Conservation (phyloP, 2,797 vertebrate genomes). For the Gallinago solitaria region DNA sequence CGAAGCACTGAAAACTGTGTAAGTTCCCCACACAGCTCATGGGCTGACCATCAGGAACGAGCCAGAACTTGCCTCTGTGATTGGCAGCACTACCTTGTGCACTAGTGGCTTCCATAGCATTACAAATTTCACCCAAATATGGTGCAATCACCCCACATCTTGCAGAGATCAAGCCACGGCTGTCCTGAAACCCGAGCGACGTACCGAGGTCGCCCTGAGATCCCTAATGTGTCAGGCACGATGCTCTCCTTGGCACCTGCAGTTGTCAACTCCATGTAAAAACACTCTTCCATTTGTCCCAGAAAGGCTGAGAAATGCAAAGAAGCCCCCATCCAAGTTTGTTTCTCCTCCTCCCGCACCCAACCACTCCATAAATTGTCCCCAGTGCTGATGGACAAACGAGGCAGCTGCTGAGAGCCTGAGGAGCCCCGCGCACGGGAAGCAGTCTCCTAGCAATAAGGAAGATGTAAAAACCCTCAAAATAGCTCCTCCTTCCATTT, state of each 20-base stretch:
- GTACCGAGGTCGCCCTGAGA: fast-evolving
- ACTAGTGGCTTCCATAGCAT: background rate
- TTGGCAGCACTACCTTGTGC: background rate
- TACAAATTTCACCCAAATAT: background rate
- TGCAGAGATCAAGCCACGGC: background rate
- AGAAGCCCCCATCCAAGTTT: background rate
- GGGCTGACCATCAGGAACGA: background rate
- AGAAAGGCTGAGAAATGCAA: background rate
- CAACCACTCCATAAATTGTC: background rate
- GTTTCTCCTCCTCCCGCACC: background rate
- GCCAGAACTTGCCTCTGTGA: background rate
- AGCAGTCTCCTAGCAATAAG: slow-evolving; percentile 51
- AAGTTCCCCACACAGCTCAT: background rate
- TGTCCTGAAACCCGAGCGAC: background rate
- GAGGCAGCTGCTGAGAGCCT: background rate
- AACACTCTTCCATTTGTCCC: background rate
- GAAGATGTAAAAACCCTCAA: background rate
- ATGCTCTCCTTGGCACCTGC: background rate
- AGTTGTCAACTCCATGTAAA: background rate
- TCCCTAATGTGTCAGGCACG: background rate
- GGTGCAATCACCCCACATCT: fast-evolving
- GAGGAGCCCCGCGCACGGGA: background rate
- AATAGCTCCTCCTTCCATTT: slow-evolving; percentile 22
- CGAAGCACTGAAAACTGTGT: fast-evolving
- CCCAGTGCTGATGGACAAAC: fast-evolving